phyloP scores from a whole-genome alignment of 2,888 invertebrate species.

The Meandrusa payeni region DNA sequence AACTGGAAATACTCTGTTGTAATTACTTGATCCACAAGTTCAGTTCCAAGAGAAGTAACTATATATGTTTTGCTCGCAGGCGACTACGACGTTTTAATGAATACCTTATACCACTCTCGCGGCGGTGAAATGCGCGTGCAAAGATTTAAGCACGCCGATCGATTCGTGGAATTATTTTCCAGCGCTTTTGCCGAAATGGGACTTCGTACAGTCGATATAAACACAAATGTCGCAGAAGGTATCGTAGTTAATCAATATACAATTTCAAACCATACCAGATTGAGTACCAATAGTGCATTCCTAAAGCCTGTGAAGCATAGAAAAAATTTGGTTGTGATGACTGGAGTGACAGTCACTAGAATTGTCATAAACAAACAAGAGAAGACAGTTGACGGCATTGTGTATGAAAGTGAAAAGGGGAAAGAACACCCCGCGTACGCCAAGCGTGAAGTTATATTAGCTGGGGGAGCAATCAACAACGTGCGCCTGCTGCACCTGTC shows the following conservation, averaged over 20 bases:
- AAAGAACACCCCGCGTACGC: slow-evolving; percentile 64
- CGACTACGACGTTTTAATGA: slow-evolving; percentile 70
- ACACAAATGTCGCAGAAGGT: slow-evolving; percentile 66
- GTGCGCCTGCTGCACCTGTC: slow-evolving; percentile 66
- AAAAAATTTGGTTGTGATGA: slow-evolving; percentile 62
- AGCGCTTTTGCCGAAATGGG: slow-evolving; percentile 69
- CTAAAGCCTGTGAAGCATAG: slow-evolving; percentile 63
- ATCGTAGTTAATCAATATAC: slow-evolving; percentile 68
- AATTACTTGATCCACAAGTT: slow-evolving; percentile 1
- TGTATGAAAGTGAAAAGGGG: slow-evolving; percentile 66
- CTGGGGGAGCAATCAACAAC: slow-evolving; percentile 71
- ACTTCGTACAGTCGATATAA: slow-evolving; percentile 61
- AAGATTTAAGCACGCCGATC: slow-evolving; percentile 64
- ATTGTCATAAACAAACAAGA: slow-evolving; percentile 62
- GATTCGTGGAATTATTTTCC: slow-evolving; percentile 61
- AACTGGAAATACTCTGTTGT: too few species aligned
- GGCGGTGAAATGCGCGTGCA: slow-evolving; percentile 72
- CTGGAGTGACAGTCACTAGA: slow-evolving; percentile 64
- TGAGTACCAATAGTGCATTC: slow-evolving; percentile 69
- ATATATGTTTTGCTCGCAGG: slow-evolving; percentile 44
- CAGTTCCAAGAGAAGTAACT: slow-evolving; percentile 10
- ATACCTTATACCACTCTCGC: slow-evolving; percentile 67
- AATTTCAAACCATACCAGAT: slow-evolving; percentile 63
- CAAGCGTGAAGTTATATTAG: slow-evolving; percentile 65
- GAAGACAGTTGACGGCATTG: slow-evolving; percentile 60